A percentile compares a stretch with the other conserved stretches of the same genome.
Conservation (phyloP, 2,797 vertebrate genomes). For the Myotis daubentonii region DNA sequence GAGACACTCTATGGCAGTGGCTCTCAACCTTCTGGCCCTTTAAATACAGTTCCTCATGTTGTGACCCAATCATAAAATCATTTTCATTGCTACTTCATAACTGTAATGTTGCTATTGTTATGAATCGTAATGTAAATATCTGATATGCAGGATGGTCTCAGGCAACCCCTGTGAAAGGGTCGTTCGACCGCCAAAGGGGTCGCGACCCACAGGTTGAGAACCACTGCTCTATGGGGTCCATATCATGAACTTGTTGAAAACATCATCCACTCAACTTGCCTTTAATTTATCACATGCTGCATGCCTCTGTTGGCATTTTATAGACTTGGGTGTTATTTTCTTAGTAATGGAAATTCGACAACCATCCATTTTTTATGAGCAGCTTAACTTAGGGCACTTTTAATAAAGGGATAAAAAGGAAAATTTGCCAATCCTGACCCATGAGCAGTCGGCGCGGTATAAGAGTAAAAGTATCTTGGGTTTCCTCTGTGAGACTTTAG, state of each 20-base stretch:
- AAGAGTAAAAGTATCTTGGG: constrained; percentile 50
- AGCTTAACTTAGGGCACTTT: constrained; percentile 76
- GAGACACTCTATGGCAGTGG: background rate
- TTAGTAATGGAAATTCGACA: constrained; percentile 75
- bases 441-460: constrained; percentile 48
- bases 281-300: background rate
- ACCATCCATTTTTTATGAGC: constrained; percentile 56
- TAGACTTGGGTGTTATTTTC: constrained; percentile 59
- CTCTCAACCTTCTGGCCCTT: too few species aligned
- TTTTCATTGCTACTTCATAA: too few species aligned
- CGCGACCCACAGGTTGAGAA: too few species aligned
- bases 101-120: too few species aligned
- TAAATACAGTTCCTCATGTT: too few species aligned
- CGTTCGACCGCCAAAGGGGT: too few species aligned
- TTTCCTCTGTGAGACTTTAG: constrained; percentile 53
- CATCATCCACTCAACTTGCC: background rate
- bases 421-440: constrained; percentile 61
- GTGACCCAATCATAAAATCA: too few species aligned
- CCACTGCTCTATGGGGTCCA: background rate
- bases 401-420: constrained; percentile 63
- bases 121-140: too few species aligned
- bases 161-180: too few species aligned
- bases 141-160: too few species aligned
- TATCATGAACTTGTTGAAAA: background rate
- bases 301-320: background rate